Base-by-base conservation (phyloP, 2,888 invertebrate species). In the Eupithecia dodoneata region DNA sequence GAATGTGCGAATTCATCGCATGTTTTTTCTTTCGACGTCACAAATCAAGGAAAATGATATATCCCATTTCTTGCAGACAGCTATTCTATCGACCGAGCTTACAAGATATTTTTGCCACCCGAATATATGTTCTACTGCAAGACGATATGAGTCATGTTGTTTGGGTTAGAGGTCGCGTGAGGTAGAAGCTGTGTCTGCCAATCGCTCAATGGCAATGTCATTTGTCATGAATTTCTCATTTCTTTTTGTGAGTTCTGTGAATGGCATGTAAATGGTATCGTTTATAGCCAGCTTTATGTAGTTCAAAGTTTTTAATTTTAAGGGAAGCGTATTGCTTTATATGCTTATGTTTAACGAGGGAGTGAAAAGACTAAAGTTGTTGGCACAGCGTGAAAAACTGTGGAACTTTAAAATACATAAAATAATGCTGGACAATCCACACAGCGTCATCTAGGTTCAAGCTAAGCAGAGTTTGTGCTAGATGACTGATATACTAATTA, bases 151-250 rank as follows among this genome's bases (percentile, higher is more conserved):
- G 30, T 55, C 42, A 55, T 75, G 63, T 65, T 55, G 41, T 63
- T 1, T 63, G 65, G 70, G 67, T 67, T 41, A 42, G 63, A 79
- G 83, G 13, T 78, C 80, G 55, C 3, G 13, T 7, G 42, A 72
- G 30, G 66, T n/a, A 83, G 82, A n/a, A 67, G 6, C 70, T 63
- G 65, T 79, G 76, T 78, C 81, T 81, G 82, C 81, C 83, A 81
- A 85, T 84, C 81, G 83, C 73, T 83, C 79, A 83, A 83, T 81
- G 78, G 83, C 82, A 78, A 81, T 80, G 77, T 82, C 80, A 81
- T 85, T 84, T 84, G 83, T 85, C 83, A 83, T 81, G 80, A 80
- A 82, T 83, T 84, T 78, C 80, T 81, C 78, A 82, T 81, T 77
- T 81, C 73, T 81, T 78, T 79, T 76, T 79, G 76, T 67, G 67